Base-by-base conservation (phyloP, 2,113 vertebrate genomes). In the Oreocharis arfaki region DNA sequence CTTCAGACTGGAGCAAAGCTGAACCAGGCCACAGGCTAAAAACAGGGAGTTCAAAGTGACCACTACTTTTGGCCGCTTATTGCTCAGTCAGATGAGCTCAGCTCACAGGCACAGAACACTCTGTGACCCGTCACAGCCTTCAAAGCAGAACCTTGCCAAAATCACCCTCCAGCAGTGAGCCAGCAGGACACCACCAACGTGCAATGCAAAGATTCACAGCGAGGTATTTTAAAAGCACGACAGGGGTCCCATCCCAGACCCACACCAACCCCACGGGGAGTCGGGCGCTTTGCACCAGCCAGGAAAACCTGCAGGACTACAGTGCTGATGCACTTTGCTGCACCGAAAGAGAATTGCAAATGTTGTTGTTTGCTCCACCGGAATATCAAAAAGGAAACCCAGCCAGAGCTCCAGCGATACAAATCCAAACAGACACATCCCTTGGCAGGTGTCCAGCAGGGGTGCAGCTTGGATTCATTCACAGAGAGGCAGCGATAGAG, bases 191-290 rank as follows among this genome's bases (percentile, higher is more conserved):
- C 5, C 3, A 1, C 41, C 35, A 10, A 3, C 3, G 3, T 1
- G 0, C 4, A 57, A 50, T 0, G 3, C 42, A 42, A 27, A 63
- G 20, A 17, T 56, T 59, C 18, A 3, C 13, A 6, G 23, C 1
- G 16, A 33, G 17, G 9, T 4, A 3, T 11, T 76, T 47, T 33
- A 28, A 46, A 90, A 64, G 17, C 20, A 46, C 32, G 0, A 4
- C n/a, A 41, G 44, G 63, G 26, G 53, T 24, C 55, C 69, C 22
- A 11, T 15, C 65, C 44, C 14, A 3, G 56, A 53, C 35, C 46
- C 37, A 52, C 26, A 55, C 1, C 32, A 37, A 0, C 47, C 35
- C 35, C 56, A 15, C 27, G 21, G 64, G 26, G 55, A 82, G 3
- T 30, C 19, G 35, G 33, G 14, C 18, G 13, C 9, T 61, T 11